phyloP scores from a whole-genome alignment of 2,888 invertebrate genomes.

The Macrophya annulata region DNA sequence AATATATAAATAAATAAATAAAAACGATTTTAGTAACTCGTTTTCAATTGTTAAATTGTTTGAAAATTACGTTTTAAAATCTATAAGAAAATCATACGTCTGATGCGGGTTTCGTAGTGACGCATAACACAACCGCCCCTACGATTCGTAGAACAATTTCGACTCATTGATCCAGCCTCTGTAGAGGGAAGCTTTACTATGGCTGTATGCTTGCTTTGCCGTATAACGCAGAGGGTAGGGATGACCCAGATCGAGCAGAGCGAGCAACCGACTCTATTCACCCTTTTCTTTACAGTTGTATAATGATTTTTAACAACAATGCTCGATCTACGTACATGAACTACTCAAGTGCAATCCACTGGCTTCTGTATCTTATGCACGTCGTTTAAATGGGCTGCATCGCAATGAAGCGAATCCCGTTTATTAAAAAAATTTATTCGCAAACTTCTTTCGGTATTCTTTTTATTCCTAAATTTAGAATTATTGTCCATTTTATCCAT shows the following conservation, averaged over 20 bases:
- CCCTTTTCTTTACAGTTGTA: constrained; percentile 64
- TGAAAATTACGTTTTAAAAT: not conserved
- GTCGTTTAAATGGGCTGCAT: not conserved
- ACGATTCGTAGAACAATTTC: constrained; percentile 45
- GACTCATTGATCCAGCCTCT: constrained; percentile 50
- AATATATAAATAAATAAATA: too few relatives aligned
- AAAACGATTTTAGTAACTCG: not conserved
- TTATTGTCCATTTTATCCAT: not conserved
- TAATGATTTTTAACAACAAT: constrained; percentile 66
- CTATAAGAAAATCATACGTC: not conserved
- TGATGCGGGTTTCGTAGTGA: constrained; percentile 41
- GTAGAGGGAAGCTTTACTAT: constrained; percentile 55
- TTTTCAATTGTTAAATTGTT: not conserved
- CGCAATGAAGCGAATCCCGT: not conserved
- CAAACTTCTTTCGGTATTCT: not conserved
- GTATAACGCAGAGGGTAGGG: constrained; percentile 56
- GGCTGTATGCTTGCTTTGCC: constrained; percentile 59
- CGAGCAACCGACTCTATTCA: constrained; percentile 59
- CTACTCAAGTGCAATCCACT: constrained; percentile 14
- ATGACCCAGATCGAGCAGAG: constrained; percentile 64
- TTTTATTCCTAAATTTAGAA: not conserved
- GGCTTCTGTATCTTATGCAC: not conserved
- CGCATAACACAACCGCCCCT: constrained; percentile 48
- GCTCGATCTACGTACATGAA: not conserved
- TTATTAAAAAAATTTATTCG: not conserved